phyloP scores from a whole-genome alignment of 35 echinoderm and acorn worm genomes.

The Eucidaris tribuloides region DNA sequence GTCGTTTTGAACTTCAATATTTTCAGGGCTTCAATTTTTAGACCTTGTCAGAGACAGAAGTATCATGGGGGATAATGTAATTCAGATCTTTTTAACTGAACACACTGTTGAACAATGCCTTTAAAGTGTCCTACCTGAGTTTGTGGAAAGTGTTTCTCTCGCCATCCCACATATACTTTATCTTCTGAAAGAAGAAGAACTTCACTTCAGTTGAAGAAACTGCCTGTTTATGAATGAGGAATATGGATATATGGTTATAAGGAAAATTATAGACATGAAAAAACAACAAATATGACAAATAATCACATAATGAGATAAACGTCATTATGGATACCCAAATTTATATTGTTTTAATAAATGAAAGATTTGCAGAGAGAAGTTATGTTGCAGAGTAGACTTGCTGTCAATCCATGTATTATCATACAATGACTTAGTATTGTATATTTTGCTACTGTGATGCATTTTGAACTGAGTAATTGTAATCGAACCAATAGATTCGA shows the following conservation, averaged over 20 bases:
- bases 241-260: neutral
- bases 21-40: too few relatives aligned
- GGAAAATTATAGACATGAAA: neutral
- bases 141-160: constrained; percentile 42
- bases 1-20: too few relatives aligned
- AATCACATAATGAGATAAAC: neutral
- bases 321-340: neutral
- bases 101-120: neutral
- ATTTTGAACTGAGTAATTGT: neutral
- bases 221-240: neutral
- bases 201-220: neutral
- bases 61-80: too few relatives aligned
- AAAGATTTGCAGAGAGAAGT: neutral
- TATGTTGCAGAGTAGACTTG: neutral
- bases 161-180: constrained; percentile 63
- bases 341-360: neutral
- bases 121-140: constrained; percentile 26
- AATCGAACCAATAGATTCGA: neutral
- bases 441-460: neutral
- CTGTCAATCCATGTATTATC: neutral
- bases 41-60: too few relatives aligned
- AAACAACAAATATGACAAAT: neutral
- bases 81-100: neutral
- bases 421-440: neutral
- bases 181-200: constrained; percentile 56